These are phyloP conservation scores for Lerema accius DNA, from an alignment of 1,140 invertebrate species.

Conservation along the genomic window DNA sequence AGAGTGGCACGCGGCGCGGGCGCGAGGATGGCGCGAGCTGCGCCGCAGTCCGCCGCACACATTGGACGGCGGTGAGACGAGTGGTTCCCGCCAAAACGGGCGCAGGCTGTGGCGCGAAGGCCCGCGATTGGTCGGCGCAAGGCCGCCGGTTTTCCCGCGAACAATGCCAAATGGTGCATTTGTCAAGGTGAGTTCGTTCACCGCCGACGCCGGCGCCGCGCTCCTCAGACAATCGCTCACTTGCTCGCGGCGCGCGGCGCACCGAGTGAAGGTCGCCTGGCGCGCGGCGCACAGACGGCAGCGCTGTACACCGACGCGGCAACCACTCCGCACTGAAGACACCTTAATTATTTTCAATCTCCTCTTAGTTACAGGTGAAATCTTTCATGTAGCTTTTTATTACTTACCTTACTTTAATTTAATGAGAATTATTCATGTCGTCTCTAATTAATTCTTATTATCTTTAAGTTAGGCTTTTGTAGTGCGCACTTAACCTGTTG, in stretches of 20 bases:
- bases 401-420: conserved; percentile 23
- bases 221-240: conserved; percentile 61
- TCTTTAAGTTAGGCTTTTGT: not conserved
- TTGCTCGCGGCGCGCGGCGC: conserved; percentile 51
- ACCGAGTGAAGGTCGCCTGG: conserved; percentile 73
- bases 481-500: not conserved
- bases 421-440: conserved; percentile 9
- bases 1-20: conserved; percentile 52
- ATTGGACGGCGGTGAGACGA: conserved; percentile 51
- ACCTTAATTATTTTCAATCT: conserved; percentile 60
- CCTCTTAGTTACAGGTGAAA: conserved; percentile 71
- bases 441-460: conserved; percentile 4
- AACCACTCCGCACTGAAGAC: conserved; percentile 49
- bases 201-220: conserved; percentile 77
- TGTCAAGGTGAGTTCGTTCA: conserved; percentile 83
- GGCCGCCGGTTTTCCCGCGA: conserved; percentile 82
- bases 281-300: too few relatives aligned
- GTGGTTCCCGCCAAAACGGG: conserved; percentile 76
- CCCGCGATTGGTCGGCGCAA: conserved; percentile 71
- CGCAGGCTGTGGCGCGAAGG: conserved; percentile 78
- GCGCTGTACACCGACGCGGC: too few relatives aligned
- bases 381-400: conserved; percentile 45
- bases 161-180: conserved; percentile 83
- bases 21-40: conserved; percentile 49
- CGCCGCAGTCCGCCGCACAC: conserved; percentile 48